These are phyloP conservation scores for Lepidotrigona ventralis DNA, from an alignment of 1,140 invertebrate genomes.

Conservation along the genomic window DNA sequence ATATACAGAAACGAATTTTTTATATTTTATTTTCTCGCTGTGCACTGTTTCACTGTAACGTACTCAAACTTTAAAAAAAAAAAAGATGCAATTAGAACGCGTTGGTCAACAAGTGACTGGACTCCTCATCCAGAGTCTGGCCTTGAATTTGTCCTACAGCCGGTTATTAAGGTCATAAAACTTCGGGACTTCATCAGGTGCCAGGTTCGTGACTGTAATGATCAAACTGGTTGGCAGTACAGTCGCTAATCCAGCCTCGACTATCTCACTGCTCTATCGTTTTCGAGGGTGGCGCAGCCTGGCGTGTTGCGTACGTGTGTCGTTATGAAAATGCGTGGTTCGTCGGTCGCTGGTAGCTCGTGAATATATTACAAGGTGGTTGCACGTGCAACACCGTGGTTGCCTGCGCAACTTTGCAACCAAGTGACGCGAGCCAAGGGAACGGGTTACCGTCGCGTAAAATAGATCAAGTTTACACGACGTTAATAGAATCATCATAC, in stretches of 20 bases:
- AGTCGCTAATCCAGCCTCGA: slow-evolving; percentile 16
- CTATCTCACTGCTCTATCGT: slow-evolving; percentile 33
- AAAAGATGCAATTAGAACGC: no score
- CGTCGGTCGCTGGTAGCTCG: neutral
- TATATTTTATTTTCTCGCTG: no score
- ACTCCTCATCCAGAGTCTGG: neutral
- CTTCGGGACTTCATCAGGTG: slow-evolving; percentile 38
- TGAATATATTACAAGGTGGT: slow-evolving; percentile 3
- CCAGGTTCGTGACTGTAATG: slow-evolving; percentile 47
- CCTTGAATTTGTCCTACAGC: slow-evolving; percentile 1
- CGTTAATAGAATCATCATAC: slow-evolving; percentile 48
- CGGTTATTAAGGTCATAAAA: slow-evolving; percentile 36
- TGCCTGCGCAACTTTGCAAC: neutral
- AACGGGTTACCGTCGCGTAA: slow-evolving; percentile 22
- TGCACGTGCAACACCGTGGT: neutral
- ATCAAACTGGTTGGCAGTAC: slow-evolving; percentile 5
- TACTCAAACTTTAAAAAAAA: no score
- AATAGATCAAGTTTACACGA: slow-evolving; percentile 52
- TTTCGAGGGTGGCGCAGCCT: slow-evolving; percentile 1
- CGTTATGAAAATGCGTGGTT: slow-evolving; percentile 43
- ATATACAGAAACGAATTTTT: no score
- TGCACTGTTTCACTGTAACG: no score
- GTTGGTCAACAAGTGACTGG: neutral
- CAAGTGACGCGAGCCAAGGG: neutral
- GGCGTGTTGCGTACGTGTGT: slow-evolving; percentile 32